Conservation (phyloP, 2,888 invertebrate species). For the Limenitis arthemis region DNA sequence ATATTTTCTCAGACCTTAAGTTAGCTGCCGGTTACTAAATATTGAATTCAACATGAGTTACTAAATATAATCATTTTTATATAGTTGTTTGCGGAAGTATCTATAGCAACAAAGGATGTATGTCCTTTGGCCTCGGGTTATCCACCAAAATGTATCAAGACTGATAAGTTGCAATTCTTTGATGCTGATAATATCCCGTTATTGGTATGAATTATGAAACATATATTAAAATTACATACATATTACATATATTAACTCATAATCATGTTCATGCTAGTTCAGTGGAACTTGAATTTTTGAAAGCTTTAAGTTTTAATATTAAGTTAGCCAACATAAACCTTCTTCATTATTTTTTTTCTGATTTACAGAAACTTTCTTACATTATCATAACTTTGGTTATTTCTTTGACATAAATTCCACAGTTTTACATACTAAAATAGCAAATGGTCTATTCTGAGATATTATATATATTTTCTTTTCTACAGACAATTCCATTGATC, state of each 20-base stretch:
- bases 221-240: not conserved
- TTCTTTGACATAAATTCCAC: no score
- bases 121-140: constrained; percentile 27
- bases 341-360: no score
- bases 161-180: constrained; percentile 33
- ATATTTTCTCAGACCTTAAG: no score
- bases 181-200: constrained; percentile 33
- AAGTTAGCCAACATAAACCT: no score
- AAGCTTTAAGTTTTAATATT: no score
- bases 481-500: constrained; percentile 38
- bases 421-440: no score
- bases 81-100: constrained; percentile 39
- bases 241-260: constrained; percentile 24
- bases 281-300: no score
- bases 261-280: no score
- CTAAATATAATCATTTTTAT: not conserved
- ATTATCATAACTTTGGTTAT: no score
- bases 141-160: constrained; percentile 1
- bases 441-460: no score
- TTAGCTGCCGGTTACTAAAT: no score
- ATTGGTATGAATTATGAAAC: constrained; percentile 12
- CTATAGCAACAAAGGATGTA: constrained; percentile 27
- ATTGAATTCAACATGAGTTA: not conserved
- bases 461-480: not conserved
- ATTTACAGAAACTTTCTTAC: no score